Evolutionary conservation across 1,140 invertebrate genomes (phyloP), one percentile per base, ranked within the genome.

Genomic region (Megalopta genalis): DNA sequence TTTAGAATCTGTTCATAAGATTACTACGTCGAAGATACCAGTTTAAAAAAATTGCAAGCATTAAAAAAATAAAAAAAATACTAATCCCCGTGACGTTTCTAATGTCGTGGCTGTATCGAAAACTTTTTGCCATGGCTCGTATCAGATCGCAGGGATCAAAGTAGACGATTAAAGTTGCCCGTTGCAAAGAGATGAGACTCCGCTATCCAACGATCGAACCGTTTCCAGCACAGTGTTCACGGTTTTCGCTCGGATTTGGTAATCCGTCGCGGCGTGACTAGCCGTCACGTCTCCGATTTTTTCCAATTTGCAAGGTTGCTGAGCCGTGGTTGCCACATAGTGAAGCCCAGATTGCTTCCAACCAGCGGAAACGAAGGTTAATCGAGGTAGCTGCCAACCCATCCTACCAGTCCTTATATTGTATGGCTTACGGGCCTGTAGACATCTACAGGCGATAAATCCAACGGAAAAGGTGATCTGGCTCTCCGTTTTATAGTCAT

Each of bases 401-500:
- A 21, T 64, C 64, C 49, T 68, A 42, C 49, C 32, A 16, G 27
- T 57, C 37, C 64, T 39, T 74, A 23, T 25, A n/a, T 46, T 37
- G n/a, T 25, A 23, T 37, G 64, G 74, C 64, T 67, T 68, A 68
- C 27, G 59, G n/a, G 18, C 52, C 42, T 39, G 21, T 57, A 66
- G 80, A 69, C 32, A 72, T 77, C 25, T 54, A 39, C 68, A 57
- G 27, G 77, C 73, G 62, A 83, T 77, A 83, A 83, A 82, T 83
- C 69, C 72, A 57, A 62, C 57, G n/a, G 52, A 46, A 54, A 70
- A 65, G 54, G 54, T 32, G 54, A 54, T 46, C 65, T 25, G 81
- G 71, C 70, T 77, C 82, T 77, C 65, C 82, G 84, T 77, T 89
- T 88, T 87, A 88, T 84, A 84, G 74, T 79, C 87, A 46, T 46